phyloP scores from a whole-genome alignment of 2,113 vertebrate species.

The Zosterops hypoxanthus region DNA sequence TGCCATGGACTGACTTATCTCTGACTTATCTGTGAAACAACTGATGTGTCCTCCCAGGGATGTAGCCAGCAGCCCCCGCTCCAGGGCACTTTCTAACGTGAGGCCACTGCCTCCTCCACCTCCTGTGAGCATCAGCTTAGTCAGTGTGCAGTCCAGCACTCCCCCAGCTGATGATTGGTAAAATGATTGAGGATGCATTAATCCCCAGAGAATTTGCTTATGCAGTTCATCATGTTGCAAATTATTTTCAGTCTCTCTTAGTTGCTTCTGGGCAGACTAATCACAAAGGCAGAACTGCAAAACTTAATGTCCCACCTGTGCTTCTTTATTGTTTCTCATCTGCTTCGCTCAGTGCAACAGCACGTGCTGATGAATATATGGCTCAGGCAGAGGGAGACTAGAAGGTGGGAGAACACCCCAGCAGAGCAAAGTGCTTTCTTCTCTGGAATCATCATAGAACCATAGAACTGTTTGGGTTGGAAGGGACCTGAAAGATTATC shows the following conservation, averaged over 20 bases:
- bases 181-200: background rate
- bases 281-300: background rate
- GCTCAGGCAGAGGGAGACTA: background rate
- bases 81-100: background rate
- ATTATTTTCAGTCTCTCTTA: background rate
- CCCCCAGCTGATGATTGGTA: background rate
- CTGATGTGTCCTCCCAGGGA: background rate
- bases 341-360: background rate
- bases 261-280: background rate
- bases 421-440: background rate
- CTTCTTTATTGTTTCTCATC: background rate
- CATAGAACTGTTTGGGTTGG: background rate
- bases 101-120: background rate
- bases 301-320: background rate
- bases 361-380: background rate
- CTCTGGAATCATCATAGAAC: background rate
- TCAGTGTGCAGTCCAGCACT: background rate
- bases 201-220: background rate
- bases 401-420: background rate
- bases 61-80: background rate
- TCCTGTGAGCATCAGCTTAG: background rate
- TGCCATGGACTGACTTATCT: background rate
- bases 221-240: background rate
- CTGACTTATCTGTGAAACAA: slow-evolving; percentile 8
- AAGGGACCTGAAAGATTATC: background rate